Evolutionary conservation across 2,888 invertebrate species (phyloP).

Genomic region (Myathropa florea): DNA sequence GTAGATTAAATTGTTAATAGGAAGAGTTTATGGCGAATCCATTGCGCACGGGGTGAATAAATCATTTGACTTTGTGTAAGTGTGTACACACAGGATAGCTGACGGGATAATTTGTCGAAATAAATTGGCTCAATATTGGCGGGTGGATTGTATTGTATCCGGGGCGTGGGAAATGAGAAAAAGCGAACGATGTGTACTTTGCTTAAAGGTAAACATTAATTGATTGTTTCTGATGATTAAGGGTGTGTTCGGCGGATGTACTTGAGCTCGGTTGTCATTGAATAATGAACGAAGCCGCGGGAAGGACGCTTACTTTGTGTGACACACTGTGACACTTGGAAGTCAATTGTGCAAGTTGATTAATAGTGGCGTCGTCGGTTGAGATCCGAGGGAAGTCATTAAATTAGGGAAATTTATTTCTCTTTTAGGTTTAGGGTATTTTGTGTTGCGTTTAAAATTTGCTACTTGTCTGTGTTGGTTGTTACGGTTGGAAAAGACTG

Average conservation of each 20-base stretch:
- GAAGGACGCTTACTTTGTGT: too few species aligned
- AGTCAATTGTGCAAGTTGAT: neutral
- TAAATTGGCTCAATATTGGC: slow-evolving; percentile 48
- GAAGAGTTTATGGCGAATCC: slow-evolving; percentile 62
- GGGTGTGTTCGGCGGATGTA: slow-evolving; percentile 1
- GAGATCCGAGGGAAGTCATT: neutral
- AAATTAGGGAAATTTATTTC: neutral
- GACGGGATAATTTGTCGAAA: slow-evolving; percentile 58
- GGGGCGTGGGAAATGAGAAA: neutral
- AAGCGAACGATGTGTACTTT: neutral
- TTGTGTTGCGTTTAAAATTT: neutral
- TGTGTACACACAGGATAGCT: slow-evolving; percentile 16
- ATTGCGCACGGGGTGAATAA: slow-evolving; percentile 51
- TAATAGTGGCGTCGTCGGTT: neutral
- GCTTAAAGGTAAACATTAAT: slow-evolving; percentile 29
- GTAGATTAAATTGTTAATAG: slow-evolving; percentile 49
- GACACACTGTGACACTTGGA: too few species aligned
- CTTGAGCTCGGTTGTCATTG: neutral
- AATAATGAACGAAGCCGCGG: neutral
- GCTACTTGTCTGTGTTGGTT: neutral
- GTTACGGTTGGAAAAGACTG: neutral
- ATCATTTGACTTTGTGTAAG: slow-evolving; percentile 43
- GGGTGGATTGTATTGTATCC: neutral
- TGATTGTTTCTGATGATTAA: slow-evolving; percentile 29
- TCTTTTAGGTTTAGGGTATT: neutral